Evolutionary conservation across 2,888 invertebrate genomes (phyloP), one percentile per base, ranked within the genome.

Genomic region (Caenorhabditis sp.): DNA sequence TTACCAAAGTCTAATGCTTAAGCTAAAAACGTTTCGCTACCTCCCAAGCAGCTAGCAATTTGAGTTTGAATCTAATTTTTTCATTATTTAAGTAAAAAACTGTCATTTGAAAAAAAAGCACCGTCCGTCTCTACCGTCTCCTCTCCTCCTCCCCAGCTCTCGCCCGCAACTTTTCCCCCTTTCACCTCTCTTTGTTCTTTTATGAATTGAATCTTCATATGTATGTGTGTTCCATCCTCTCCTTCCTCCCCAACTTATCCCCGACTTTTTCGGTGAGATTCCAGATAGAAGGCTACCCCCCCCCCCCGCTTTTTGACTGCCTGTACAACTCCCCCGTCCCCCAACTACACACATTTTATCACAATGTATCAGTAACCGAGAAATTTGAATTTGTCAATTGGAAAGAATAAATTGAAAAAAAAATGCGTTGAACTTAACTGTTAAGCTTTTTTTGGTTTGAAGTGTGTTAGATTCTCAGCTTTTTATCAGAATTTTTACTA

Each of bases 1-100:
- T 90, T 62, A 90, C 90, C 44, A 90, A 89, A 85, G 88, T 89
- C 62, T 84, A n/a, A 40, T 15, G 18, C 40, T 53, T 60, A n/a
- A n/a, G n/a, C n/a, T n/a, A n/a, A n/a, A n/a, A n/a, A n/a, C n/a
- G n/a, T n/a, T n/a, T n/a, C n/a, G n/a, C n/a, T n/a, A n/a, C n/a
- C n/a, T n/a, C n/a, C n/a, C n/a, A n/a, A n/a, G n/a, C n/a, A n/a
- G n/a, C n/a, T n/a, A n/a, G n/a, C n/a, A n/a, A n/a, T n/a, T n/a
- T n/a, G n/a, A n/a, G n/a, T n/a, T n/a, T n/a, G n/a, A n/a, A n/a
- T n/a, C n/a, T n/a, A n/a, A n/a, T n/a, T n/a, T n/a, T n/a, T n/a
- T n/a, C n/a, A n/a, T n/a, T n/a, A n/a, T n/a, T n/a, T n/a, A n/a
- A n/a, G n/a, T n/a, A n/a, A n/a, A n/a, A n/a, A n/a, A n/a, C n/a